Percentiles rank a stretch among this genome's conserved stretches.
These are phyloP conservation scores for Alentia gelatinosa DNA, from an alignment of 2,888 invertebrate genomes.

Conservation along the genomic window DNA sequence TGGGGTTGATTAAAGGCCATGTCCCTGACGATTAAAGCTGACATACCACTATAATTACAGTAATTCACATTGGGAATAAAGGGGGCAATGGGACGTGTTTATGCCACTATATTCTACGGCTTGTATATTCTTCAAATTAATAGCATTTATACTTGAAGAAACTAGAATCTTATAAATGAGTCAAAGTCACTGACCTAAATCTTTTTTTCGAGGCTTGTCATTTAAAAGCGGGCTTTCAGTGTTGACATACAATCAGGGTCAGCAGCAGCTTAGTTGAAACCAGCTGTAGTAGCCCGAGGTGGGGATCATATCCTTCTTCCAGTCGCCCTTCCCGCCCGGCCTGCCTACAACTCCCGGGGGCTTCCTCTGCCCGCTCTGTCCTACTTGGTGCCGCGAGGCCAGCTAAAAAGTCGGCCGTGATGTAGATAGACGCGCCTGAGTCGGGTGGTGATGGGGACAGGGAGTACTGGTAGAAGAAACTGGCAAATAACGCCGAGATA, in stretches of 20 bases:
- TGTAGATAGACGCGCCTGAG: background rate
- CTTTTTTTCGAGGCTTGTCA: background rate
- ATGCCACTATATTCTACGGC: no score
- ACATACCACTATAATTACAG: background rate
- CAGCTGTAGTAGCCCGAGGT: conserved; percentile 30
- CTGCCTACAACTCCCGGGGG: conserved; percentile 7
- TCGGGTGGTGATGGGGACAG: background rate
- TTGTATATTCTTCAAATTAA: no score
- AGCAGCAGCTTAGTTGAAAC: conserved; percentile 15
- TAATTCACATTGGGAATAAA: background rate
- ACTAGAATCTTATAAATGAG: background rate
- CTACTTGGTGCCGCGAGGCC: background rate
- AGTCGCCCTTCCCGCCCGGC: background rate
- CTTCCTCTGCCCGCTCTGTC: background rate
- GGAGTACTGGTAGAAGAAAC: background rate
- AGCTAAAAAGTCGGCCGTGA: background rate
- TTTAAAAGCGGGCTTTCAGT: background rate
- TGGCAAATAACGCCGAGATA: background rate
- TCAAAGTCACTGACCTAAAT: conserved; percentile 11
- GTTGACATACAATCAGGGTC: conserved; percentile 48
- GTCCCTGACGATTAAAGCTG: background rate
- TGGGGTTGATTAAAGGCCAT: background rate
- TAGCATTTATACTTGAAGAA: background rate
- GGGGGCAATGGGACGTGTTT: no score
- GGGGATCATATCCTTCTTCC: conserved; percentile 11